Evolutionary conservation across 1,140 invertebrate genomes (phyloP), one percentile per base, ranked within the genome.

Genomic region (Pseudomyrmex cubaensis): DNA sequence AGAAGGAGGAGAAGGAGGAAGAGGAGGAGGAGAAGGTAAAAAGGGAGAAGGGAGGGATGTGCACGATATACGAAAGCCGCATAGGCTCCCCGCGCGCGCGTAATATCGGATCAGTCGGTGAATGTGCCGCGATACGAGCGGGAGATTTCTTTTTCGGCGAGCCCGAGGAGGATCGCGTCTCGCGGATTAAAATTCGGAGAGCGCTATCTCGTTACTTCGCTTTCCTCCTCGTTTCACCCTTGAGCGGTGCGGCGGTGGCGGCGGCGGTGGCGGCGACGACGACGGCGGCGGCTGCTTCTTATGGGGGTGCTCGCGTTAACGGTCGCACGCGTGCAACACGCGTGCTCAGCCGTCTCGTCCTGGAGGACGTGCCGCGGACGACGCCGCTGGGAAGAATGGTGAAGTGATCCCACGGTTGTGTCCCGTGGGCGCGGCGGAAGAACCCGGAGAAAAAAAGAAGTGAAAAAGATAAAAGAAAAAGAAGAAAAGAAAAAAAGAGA

Each of bases 21-120:
- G 52, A 50, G 50, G 10, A 48, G 74, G 74, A 76, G 35, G 35
- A 35, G 35, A 35, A 5, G 35, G 35, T 35, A 35, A 35, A 35
- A 35, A 35, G 35, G 35, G 48, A 20, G 74, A 54, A 54, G 52
- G 62, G 50, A n/a, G 62, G 74, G 74, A 76, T 76, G 74, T 8
- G 63, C 35, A 35, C 50, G 75, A 22, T 54, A 56, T 46, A 78
- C 54, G 76, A 70, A 59, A 72, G n/a, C 46, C 44, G 5, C 56
- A 15, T 25, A 70, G 13, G 44, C 3, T 35, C 50, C 25, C 9
- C 22, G 46, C 17, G 25, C 62, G 63, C 56, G 82, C 76, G 69
- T 84, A 77, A 63, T 25, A 70, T 87, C 72, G 75, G 63, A 59
- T 87, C 89, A 90, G 87, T 90, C 77, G 84, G 89, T 84, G 78